phyloP scores from a whole-genome alignment of 2,888 invertebrate species.

The Ormyrus pomaceus region DNA sequence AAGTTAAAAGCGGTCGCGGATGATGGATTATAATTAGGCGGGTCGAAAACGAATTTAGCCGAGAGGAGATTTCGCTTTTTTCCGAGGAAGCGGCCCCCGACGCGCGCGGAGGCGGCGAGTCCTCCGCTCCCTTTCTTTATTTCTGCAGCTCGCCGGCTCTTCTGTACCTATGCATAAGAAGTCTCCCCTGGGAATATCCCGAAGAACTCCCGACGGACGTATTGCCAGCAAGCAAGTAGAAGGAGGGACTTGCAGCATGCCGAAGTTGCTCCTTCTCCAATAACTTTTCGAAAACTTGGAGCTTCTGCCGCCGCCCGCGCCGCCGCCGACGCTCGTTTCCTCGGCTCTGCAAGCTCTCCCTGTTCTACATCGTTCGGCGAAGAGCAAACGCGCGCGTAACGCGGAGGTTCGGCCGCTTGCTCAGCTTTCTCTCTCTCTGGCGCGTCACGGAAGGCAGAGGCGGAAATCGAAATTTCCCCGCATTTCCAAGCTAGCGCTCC shows the following conservation, averaged over 20 bases:
- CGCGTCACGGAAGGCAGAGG: conserved; percentile 54
- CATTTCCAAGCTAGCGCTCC: conserved; percentile 53
- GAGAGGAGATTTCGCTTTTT: conserved; percentile 10
- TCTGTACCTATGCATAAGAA: conserved; percentile 50
- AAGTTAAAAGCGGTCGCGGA: background rate
- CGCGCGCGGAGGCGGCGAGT: background rate
- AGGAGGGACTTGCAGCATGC: conserved; percentile 18
- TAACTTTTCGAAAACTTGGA: conserved; percentile 60
- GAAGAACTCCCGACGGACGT: conserved; percentile 56
- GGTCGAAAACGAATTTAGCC: conserved; percentile 22
- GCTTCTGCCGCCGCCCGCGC: background rate
- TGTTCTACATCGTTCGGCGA: background rate
- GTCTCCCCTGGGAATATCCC: conserved; percentile 49
- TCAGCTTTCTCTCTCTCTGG: background rate
- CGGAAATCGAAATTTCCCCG: conserved; percentile 59
- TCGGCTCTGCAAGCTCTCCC: background rate
- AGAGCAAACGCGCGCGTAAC: conserved; percentile 20
- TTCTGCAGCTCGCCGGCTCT: conserved; percentile 12
- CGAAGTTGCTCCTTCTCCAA: conserved; percentile 55
- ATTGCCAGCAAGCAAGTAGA: conserved; percentile 37
- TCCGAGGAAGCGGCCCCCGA: background rate
- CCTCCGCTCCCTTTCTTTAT: conserved; percentile 28
- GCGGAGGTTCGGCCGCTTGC: conserved; percentile 21
- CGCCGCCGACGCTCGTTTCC: conserved; percentile 10
- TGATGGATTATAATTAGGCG: conserved; percentile 36